These are phyloP conservation scores for Metalampra italica DNA, from an alignment of 2,888 invertebrate genomes.

Conservation along the genomic window DNA sequence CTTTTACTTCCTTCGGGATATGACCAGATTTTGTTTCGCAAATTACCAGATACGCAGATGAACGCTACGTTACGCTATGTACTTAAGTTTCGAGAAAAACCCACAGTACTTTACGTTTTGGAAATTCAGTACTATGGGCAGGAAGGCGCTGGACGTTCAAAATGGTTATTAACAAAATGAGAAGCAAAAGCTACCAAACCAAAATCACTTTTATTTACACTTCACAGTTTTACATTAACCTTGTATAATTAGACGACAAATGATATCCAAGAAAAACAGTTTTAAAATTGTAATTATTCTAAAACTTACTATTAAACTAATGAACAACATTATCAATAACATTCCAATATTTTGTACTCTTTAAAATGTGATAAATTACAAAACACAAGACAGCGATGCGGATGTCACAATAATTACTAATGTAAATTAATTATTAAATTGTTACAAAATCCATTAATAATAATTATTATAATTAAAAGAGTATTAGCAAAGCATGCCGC, in stretches of 20 bases:
- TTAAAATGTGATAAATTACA: constrained; percentile 78
- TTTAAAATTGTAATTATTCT: constrained; percentile 71
- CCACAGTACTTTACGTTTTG: too few relatives aligned
- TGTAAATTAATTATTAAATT: constrained; percentile 74
- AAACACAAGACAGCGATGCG: constrained; percentile 63
- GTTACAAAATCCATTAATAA: constrained; percentile 74
- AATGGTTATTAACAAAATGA: constrained; percentile 14
- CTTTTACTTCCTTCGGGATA: too few relatives aligned
- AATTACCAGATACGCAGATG: too few relatives aligned
- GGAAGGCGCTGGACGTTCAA: too few relatives aligned
- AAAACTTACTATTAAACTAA: constrained; percentile 72
- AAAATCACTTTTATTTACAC: constrained; percentile 77
- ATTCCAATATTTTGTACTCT: constrained; percentile 78
- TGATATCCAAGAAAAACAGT: constrained; percentile 64
- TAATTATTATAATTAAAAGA: constrained; percentile 67
- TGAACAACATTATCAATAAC: constrained; percentile 74
- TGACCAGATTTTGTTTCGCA: too few relatives aligned
- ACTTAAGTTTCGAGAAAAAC: too few relatives aligned
- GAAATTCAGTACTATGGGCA: too few relatives aligned
- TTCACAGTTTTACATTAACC: constrained; percentile 59
- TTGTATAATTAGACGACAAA: constrained; percentile 70
- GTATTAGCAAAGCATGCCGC: constrained; percentile 63
- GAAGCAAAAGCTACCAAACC: constrained; percentile 54
- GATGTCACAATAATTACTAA: constrained; percentile 70
- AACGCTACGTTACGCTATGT: too few relatives aligned